Conservation (phyloP, 2,113 vertebrate species). For the Trichechus manatus region DNA sequence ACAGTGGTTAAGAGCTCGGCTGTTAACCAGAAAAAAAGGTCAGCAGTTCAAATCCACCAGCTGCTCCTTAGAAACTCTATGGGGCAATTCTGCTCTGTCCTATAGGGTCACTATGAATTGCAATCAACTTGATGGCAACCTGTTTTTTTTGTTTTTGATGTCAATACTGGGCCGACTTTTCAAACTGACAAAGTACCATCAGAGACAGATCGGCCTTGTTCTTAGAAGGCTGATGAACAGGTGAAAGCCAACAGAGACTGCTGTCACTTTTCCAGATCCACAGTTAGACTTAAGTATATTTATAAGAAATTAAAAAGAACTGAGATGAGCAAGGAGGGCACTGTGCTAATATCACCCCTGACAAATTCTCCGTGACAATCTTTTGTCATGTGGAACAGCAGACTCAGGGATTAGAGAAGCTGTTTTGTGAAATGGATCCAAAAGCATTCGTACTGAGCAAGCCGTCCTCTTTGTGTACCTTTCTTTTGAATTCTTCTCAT, state of each 20-base stretch:
- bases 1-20: too few species aligned
- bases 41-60: too few species aligned
- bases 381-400: not conserved
- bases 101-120: too few species aligned
- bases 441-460: not conserved
- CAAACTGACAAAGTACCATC: rapidly evolving
- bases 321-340: not conserved
- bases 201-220: rapidly evolving
- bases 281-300: not conserved
- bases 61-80: too few species aligned
- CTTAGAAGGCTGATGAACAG: not conserved
- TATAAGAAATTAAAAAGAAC: not conserved
- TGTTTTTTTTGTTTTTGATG: too few species aligned
- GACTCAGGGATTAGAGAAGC: not conserved
- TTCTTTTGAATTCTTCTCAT: not conserved
- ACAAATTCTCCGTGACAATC: rapidly evolving
- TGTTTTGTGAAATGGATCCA: not conserved
- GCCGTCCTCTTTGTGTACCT: not conserved
- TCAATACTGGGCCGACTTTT: too few species aligned
- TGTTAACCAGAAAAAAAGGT: too few species aligned
- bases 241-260: not conserved
- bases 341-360: not conserved
- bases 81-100: too few species aligned
- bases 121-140: too few species aligned
- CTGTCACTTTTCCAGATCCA: not conserved